These are phyloP conservation scores for Danionella cerebrum DNA, from an alignment of 2,113 vertebrate species.

Conservation along the genomic window DNA sequence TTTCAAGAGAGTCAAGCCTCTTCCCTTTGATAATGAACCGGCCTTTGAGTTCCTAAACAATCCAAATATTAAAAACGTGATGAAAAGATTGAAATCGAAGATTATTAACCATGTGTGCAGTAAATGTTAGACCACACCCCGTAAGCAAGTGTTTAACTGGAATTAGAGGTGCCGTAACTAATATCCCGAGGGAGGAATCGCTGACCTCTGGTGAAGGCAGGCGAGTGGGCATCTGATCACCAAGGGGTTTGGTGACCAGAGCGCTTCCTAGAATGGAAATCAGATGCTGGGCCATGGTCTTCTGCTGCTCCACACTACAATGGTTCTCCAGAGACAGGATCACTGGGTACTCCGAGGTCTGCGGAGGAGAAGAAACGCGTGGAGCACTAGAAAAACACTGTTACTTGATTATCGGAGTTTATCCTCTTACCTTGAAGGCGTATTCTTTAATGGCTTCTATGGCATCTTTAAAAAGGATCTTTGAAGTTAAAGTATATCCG, in stretches of 20 bases:
- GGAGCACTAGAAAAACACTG: background rate
- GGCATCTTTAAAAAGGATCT: constrained; percentile 88
- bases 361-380: background rate
- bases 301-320: constrained; percentile 87
- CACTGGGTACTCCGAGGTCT: constrained; percentile 85
- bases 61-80: background rate
- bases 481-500: constrained; percentile 90
- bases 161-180: background rate
- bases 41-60: constrained; percentile 79
- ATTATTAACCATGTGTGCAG: too few species aligned
- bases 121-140: too few species aligned
- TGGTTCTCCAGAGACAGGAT: constrained; percentile 97
- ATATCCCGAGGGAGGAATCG: background rate
- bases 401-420: too few species aligned
- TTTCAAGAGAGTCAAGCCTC: constrained; percentile 75
- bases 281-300: constrained; percentile 80
- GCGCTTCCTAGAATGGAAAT: constrained; percentile 74
- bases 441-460: constrained; percentile 87
- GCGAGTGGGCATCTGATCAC: constrained; percentile 61
- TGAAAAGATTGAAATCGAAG: too few species aligned
- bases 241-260: constrained; percentile 73
- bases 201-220: constrained; percentile 89
- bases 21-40: constrained; percentile 92
- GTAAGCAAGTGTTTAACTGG: background rate
- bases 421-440: constrained; percentile 79